These are phyloP conservation scores for Helogale parvula DNA, from an alignment of 2,113 vertebrate genomes.

Conservation along the genomic window DNA sequence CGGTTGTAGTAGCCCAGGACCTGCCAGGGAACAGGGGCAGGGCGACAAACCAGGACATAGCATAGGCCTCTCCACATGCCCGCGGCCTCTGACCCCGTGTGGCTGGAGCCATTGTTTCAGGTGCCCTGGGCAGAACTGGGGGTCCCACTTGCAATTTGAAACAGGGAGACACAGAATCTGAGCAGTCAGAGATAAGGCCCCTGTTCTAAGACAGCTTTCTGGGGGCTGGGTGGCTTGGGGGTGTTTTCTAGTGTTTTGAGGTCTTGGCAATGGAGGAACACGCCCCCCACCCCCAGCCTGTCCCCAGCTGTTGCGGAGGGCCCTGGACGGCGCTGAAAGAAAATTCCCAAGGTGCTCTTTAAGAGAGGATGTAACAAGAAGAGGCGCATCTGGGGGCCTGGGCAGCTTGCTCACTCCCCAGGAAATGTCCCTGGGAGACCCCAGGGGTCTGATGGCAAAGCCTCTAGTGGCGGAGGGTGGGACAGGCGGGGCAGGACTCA, in stretches of 20 bases:
- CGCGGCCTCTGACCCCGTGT: rapidly evolving
- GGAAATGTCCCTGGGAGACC: not conserved
- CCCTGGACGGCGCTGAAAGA: not conserved
- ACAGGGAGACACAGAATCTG: too few species aligned
- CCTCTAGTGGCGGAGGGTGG: not conserved
- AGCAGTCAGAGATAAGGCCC: not conserved
- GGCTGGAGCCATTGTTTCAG: not conserved
- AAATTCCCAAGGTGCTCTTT: not conserved
- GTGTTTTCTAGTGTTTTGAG: not conserved
- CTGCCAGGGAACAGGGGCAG: constrained; percentile 80
- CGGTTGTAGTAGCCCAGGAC: constrained; percentile 98
- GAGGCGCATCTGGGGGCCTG: not conserved
- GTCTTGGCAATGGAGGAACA: not conserved
- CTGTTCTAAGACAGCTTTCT: not conserved
- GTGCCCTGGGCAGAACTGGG: not conserved
- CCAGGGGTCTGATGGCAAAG: not conserved
- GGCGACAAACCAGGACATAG: not conserved
- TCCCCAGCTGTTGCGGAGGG: too few species aligned
- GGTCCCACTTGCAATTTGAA: not conserved
- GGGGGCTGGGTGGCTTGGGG: not conserved
- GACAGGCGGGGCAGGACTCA: constrained; percentile 81
- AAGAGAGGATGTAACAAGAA: not conserved
- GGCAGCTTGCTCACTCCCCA: not conserved
- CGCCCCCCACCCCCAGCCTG: not conserved
- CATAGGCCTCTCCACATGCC: not conserved